Evolutionary conservation across 2,113 vertebrate genomes (phyloP).

Genomic region (Machaerirhynchus nigripectus): DNA sequence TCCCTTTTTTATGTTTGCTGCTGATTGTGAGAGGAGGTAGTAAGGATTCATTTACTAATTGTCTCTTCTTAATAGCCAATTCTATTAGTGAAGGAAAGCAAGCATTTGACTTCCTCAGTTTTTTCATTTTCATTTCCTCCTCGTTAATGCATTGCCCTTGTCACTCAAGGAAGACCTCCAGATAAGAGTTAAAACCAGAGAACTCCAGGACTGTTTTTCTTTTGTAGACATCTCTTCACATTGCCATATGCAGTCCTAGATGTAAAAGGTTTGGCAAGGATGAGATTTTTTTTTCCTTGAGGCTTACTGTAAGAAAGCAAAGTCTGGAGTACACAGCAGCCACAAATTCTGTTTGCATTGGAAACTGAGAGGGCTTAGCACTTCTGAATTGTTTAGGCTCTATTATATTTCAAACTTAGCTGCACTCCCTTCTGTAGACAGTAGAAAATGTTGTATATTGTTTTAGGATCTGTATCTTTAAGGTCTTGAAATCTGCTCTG

Average conservation of each 20-base stretch:
- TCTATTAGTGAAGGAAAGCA: constrained; percentile 20
- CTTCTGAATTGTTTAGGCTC: background rate
- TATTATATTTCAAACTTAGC: background rate
- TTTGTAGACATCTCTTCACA: background rate
- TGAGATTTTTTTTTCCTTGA: background rate
- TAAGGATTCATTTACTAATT: constrained; percentile 49
- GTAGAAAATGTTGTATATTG: background rate
- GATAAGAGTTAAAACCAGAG: background rate
- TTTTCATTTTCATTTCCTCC: constrained; percentile 33
- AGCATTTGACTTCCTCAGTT: background rate
- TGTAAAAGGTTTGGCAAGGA: background rate
- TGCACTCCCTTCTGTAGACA: background rate
- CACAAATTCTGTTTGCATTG: background rate
- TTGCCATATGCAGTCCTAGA: background rate
- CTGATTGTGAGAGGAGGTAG: constrained; percentile 45
- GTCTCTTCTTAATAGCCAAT: constrained; percentile 32
- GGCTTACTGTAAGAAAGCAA: background rate
- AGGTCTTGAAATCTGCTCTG: background rate
- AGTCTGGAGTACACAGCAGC: background rate
- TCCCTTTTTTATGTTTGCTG: background rate
- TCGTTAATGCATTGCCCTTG: background rate
- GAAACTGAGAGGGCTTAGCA: background rate
- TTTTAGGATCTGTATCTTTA: background rate
- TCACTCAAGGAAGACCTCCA: background rate
- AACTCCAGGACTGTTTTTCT: background rate